Evolutionary conservation across 23 tunicate genomes (phyloP), one percentile per base, ranked within the genome.

Genomic region (Trididemnum miniatum): DNA sequence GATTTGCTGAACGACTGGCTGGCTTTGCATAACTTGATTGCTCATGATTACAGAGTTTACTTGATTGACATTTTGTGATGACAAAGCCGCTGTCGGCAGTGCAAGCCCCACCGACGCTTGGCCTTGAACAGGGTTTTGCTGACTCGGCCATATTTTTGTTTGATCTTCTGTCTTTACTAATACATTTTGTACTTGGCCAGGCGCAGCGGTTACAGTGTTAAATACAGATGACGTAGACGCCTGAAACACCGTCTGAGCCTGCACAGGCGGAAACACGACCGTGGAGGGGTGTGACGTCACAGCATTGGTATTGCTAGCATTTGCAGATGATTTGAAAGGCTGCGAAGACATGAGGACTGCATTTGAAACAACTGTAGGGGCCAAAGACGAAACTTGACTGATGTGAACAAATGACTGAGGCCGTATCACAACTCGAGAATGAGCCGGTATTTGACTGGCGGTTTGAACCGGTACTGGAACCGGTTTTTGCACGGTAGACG

Each of bases 401-500:
- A 9, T 54, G 31, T 2, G 27, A 5, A 15, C 67, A 54, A 77
- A 77, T 9, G 67, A 51, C 24, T 52, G 27, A 1, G 82, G 82
- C 15, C 67, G 36, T 52, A 77, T 77, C 2, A 77, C 12, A 29
- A 25, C 40, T 25, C 40, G 35, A 1, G 67, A 52, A 30, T 36
- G 18, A 22, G 38, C 37, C 20, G 65, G 67, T 27, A 77, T 31
- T 29, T 57, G 40, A 4, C 27, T 29, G 39, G 67, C 28, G 26
- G 7, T 57, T 27, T 18, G 59, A 7, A 33, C 75, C 59, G 59
- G 29, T 22, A 77, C 2, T 77, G 82, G 67, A 32, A 54, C 67
- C 22, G 82, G 82, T 29, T 77, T 77, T 77, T 77, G 82, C 9
- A 77, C 67, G 2, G 67, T 77, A 4, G 82, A 29, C 23, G 82